Base-by-base conservation (phyloP, 1,140 invertebrate species). In the Drosophila bifasciata region DNA sequence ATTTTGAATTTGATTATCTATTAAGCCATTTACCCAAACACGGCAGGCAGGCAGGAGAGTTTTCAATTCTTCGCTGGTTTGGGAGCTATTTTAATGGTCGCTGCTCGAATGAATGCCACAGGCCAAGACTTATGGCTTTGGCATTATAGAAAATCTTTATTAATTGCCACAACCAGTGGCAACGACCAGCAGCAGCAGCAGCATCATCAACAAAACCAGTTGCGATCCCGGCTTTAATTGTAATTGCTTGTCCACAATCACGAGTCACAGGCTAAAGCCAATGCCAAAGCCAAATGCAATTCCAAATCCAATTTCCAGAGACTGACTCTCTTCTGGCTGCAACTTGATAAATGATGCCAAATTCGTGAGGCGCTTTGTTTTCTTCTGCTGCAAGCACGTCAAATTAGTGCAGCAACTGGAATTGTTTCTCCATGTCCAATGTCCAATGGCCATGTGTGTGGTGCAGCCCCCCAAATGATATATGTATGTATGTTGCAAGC, bases 261-360 rank as follows among this genome's bases (percentile, higher is more conserved):
- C 21, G n/a, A 48, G 43, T 23, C 16, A 25, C 17, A 64, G 9
- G 28, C 41, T 19, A 44, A 61, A 52, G 23, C n/a, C 50, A 69
- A 64, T 53, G 45, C 43, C 48, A 50, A 13, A 60, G 58, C 53
- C 23, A 51, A 57, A 44, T 41, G n/a, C 63, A 45, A 50, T 43
- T 25, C 19, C 39, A 25, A 64, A 48, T 32, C 41, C 60, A 63
- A 74, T 48, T 55, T 62, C 39, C 51, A 25, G 60, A 55, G 48
- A n/a, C n/a, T n/a, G n/a, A n/a, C 67, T 60, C 32, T 55, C 67
- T 57, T 16, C 48, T 45, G 51, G 17, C 56, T 46, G 51, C 43
- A 25, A 36, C 28, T 68, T 81, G 83, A 86, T 86, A 86, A 86
- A 86, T 88, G 83, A 88, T 88, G 81, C 74, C 83, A 85, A 86